Base-by-base conservation (phyloP, 2,888 invertebrate genomes). In the Fragum whitleyi region DNA sequence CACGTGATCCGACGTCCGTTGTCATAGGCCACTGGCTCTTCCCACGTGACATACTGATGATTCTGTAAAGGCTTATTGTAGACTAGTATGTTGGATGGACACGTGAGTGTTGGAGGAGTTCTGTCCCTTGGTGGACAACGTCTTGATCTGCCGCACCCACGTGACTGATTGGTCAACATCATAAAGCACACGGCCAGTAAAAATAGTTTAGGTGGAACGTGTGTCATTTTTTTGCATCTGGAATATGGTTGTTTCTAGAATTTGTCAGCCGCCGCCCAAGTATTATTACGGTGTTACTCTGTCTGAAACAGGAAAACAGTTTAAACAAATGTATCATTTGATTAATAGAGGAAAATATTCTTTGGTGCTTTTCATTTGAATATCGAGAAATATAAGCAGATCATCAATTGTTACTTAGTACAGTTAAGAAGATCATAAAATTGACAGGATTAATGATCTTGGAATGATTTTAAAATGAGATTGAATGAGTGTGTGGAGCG, bases 41-140 rank as follows among this genome's bases (percentile, higher is more conserved):
- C 28, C 85, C 82, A 85, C n/a, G 14, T 19, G 0, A 85, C 85
- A n/a, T 70, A 77, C 19, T 73, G 78, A 42, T 77, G 53, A 19
- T 67, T 65, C 21, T 80, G 79, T 3, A 73, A 23, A n/a, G 68
- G 57, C 19, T 78, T 75, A 26, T 79, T 77, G 9, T 19, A 21
- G 19, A 16, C 39, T 2, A 70, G 19, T 28, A 73, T 75, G 51
- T 78, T 42, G 0, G 42, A 29, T 19, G 85, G 85, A 53, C 85
- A 85, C 26, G 14, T 39, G 23, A 85, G 53, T 1, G 29, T 62
- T 16, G 85, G 85, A 2, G 29, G 55, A 19, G 36, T 36, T 32
- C 21, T 19, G 55, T 70, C 70, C 16, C 55, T 32, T 32, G 70
- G 32, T 53, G 55, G 70, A n/a, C 36, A 36, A 9, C 9, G 23